Conservation (phyloP, 2,888 invertebrate genomes). For the Drosophila formosana region DNA sequence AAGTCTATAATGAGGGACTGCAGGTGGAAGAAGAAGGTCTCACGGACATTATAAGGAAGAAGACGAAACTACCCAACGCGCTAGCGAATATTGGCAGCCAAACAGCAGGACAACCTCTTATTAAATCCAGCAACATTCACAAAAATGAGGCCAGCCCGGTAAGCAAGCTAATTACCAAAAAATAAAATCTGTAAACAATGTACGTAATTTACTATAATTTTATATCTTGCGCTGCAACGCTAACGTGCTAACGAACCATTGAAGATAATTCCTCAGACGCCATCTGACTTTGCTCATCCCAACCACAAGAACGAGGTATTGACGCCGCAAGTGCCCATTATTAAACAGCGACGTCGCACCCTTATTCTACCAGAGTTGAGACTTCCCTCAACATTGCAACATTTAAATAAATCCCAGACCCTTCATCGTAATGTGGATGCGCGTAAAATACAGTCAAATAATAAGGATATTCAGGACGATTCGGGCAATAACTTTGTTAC, state of each 20-base stretch:
- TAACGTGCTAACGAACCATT: conserved; percentile 83
- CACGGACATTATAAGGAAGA: conserved; percentile 90
- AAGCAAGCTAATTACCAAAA: conserved; percentile 38
- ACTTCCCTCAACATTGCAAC: conserved; percentile 18
- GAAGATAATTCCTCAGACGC: conserved; percentile 67
- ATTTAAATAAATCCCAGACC: conserved; percentile 74
- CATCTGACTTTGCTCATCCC: conserved; percentile 73
- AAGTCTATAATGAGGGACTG: conserved; percentile 91
- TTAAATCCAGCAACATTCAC: conserved; percentile 63
- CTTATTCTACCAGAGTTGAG: conserved; percentile 27
- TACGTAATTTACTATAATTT: background rate
- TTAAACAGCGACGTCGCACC: conserved; percentile 35
- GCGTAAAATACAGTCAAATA: conserved; percentile 85
- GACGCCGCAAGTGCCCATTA: conserved; percentile 54
- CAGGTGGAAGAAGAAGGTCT: conserved; percentile 94
- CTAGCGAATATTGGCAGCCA: conserved; percentile 75
- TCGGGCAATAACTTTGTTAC: conserved; percentile 85
- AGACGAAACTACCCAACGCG: conserved; percentile 88
- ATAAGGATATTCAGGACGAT: conserved; percentile 85
- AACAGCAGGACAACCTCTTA: conserved; percentile 83
- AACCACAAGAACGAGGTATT: conserved; percentile 83
- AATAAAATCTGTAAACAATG: conserved; percentile 14
- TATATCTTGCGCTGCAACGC: conserved; percentile 39
- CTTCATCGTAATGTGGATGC: conserved; percentile 83
- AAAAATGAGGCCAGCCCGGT: conserved; percentile 78